Percentiles rank a stretch among this genome's conserved stretches.
These are phyloP conservation scores for Anolis sagrei DNA, from an alignment of 2,113 vertebrate genomes.

Conservation along the genomic window DNA sequence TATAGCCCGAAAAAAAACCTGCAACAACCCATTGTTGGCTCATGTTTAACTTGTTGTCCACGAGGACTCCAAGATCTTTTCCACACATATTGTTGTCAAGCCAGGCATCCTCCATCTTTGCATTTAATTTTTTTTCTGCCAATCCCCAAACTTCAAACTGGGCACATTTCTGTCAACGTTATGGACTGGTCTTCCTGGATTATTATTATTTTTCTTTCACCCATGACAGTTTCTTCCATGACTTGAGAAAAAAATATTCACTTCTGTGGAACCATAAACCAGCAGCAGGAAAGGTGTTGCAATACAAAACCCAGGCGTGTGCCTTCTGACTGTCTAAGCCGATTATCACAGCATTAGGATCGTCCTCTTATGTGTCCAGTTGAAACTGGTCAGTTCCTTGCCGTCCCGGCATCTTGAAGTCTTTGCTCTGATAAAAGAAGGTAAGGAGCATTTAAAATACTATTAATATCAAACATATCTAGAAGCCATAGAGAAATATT, in stretches of 20 bases:
- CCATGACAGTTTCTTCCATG: background rate
- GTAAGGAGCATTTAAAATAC: slow-evolving; percentile 55
- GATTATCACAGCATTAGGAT: slow-evolving; percentile 60
- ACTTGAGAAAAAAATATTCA: slow-evolving; percentile 29
- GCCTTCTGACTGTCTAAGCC: slow-evolving; percentile 71
- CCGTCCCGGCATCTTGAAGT: slow-evolving; percentile 35
- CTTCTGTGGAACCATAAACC: background rate
- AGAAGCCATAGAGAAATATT: background rate
- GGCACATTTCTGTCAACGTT: background rate
- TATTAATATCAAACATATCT: no score
- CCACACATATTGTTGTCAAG: no score
- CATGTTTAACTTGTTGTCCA: no score
- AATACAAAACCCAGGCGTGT: slow-evolving; percentile 27
- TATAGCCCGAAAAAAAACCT: no score
- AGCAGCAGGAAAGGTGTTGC: slow-evolving; percentile 13
- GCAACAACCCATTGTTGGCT: no score
- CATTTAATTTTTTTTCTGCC: no score
- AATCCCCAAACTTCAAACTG: background rate
- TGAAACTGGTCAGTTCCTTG: background rate
- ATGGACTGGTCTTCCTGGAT: background rate
- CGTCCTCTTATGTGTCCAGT: background rate
- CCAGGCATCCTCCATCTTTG: no score
- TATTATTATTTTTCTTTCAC: background rate
- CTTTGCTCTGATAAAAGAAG: slow-evolving; percentile 55
- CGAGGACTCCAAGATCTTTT: no score